These are phyloP conservation scores for Amiota communis DNA, from an alignment of 2,888 invertebrate species.

Conservation along the genomic window DNA sequence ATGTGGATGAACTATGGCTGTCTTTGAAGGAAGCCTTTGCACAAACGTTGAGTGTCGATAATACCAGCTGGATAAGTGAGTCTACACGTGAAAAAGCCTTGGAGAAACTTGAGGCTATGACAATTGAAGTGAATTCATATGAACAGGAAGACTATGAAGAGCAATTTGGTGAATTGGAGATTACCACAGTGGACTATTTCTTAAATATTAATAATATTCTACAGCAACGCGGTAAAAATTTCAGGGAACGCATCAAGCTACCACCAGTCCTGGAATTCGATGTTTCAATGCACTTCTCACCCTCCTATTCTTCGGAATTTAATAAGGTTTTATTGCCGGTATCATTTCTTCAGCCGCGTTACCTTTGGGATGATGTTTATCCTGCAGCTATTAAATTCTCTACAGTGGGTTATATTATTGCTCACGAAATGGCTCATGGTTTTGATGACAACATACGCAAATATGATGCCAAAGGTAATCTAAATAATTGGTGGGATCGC, in stretches of 20 bases:
- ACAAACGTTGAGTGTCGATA: slow-evolving; percentile 46
- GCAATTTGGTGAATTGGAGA: slow-evolving; percentile 51
- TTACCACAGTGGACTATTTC: slow-evolving; percentile 60
- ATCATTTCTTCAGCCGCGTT: slow-evolving; percentile 64
- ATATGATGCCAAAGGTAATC: slow-evolving; percentile 61
- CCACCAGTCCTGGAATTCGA: slow-evolving; percentile 48
- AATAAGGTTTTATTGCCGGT: slow-evolving; percentile 63
- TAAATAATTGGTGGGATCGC: slow-evolving; percentile 64
- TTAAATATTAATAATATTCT: slow-evolving; percentile 59
- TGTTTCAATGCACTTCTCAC: slow-evolving; percentile 42
- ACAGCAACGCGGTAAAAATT: slow-evolving; percentile 50
- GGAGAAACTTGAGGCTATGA: slow-evolving; percentile 60
- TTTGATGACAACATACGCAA: slow-evolving; percentile 64
- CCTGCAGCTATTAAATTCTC: slow-evolving; percentile 64
- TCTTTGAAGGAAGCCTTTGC: slow-evolving; percentile 58
- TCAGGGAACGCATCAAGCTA: slow-evolving; percentile 49
- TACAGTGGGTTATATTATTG: slow-evolving; percentile 64
- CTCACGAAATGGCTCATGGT: slow-evolving; percentile 67
- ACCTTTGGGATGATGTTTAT: slow-evolving; percentile 64
- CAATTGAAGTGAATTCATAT: slow-evolving; percentile 55
- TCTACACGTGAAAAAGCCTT: slow-evolving; percentile 53
- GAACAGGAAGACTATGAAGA: slow-evolving; percentile 53
- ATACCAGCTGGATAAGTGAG: slow-evolving; percentile 54
- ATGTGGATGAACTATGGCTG: slow-evolving; percentile 56
- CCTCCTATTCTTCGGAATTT: slow-evolving; percentile 55